Base-by-base conservation (phyloP, 1,140 invertebrate genomes). In the Papilio machaon region DNA sequence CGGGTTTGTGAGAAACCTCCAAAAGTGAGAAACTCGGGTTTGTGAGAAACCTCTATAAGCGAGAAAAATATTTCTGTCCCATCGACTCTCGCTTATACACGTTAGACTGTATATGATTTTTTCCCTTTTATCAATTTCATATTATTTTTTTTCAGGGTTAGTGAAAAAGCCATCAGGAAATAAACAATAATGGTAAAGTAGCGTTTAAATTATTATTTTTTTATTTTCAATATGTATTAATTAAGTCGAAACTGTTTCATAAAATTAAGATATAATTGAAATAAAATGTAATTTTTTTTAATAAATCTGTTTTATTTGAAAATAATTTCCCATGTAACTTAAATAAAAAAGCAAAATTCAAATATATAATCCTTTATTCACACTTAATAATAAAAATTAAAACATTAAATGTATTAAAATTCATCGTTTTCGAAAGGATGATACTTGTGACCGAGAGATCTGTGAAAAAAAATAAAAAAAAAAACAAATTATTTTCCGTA, bases 341-440 rank as follows among this genome's bases (percentile, higher is more conserved):
- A 3, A 6, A 7, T 11, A 58, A n/a, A 7, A 64, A 64, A 13
- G 30, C 23, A 23, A 13, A 23, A 64, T 64, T 64, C 19, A 13
- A 64, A 23, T 64, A 23, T 64, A 64, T 30, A 64, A 30, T 23
- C 60, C 23, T 64, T 64, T 64, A 64, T 64, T 64, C 13, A 13
- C 9, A 58, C 49, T 64, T 64, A 64, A 64, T 10, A 64, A 30
- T 30, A 30, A 64, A 1, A 30, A 30, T 10, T 13, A 64, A 0
- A 11, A 64, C 60, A 64, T 64, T 64, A 15, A 30, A 77, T 19
- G 10, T 60, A 30, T 64, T 81, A 87, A 82, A 84, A 85, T 70
- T 86, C 85, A 8, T 81, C 85, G 64, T 85, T 85, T 43, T 81
- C 82, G 38, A 88, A 88, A 13, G 87, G 85, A 84, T 88, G 85